Percentiles rank a stretch among this genome's conserved stretches.
Conservation (phyloP, 2,113 vertebrate species). For the Phaetusa simplex region DNA sequence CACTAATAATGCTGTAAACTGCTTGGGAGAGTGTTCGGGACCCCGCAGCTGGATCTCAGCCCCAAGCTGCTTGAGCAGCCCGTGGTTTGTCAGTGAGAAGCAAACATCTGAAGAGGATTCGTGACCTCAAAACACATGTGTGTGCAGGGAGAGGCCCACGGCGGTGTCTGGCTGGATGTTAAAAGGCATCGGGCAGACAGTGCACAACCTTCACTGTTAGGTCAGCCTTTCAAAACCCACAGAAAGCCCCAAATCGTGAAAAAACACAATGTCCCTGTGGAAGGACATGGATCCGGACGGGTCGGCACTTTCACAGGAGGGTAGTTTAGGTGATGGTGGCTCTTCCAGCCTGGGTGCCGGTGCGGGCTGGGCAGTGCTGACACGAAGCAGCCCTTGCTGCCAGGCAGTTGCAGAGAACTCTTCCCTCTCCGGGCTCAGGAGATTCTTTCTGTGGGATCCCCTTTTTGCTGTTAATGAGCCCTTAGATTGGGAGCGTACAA, state of each 20-base stretch:
- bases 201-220: background rate
- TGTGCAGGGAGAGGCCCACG: background rate
- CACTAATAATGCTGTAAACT: background rate
- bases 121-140: background rate
- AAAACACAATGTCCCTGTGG: background rate
- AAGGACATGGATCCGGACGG: background rate
- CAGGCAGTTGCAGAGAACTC: background rate
- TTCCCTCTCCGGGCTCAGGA: background rate
- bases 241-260: background rate
- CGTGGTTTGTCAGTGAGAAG: background rate
- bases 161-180: background rate
- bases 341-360: background rate
- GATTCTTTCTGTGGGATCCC: background rate
- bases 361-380: background rate
- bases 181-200: background rate
- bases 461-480: background rate
- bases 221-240: background rate
- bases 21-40: background rate
- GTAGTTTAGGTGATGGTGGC: background rate
- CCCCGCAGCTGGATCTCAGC: background rate
- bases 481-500: accelerated
- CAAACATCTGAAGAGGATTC: background rate
- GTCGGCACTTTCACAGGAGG: background rate
- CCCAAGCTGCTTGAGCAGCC: background rate
- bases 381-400: background rate